phyloP scores from a whole-genome alignment of 2,797 vertebrate species.

The Micrastur ruficollis region DNA sequence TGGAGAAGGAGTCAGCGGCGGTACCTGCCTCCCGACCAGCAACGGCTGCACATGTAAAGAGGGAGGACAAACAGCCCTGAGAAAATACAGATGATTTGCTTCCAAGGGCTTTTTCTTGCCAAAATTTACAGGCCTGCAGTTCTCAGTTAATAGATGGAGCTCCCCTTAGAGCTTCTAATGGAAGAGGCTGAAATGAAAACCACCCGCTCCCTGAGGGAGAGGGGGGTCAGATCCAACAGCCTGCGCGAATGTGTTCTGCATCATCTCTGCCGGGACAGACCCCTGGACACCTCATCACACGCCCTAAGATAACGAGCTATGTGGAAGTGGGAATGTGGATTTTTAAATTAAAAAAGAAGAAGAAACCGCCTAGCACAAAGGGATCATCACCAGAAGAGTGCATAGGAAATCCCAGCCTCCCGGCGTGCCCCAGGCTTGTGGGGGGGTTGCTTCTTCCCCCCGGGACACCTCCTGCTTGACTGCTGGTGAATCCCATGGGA shows the following conservation, averaged over 20 bases:
- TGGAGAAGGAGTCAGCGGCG: slow-evolving; percentile 16
- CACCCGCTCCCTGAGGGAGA: slow-evolving; percentile 27
- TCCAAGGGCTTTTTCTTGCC: slow-evolving; percentile 60
- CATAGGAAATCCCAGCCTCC: not conserved
- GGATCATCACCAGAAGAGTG: not conserved
- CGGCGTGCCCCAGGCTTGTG: rapidly evolving
- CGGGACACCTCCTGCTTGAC: not conserved
- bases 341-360: slow-evolving; percentile 64
- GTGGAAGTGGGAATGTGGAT: slow-evolving; percentile 49
- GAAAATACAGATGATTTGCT: slow-evolving; percentile 51
- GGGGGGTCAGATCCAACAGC: slow-evolving; percentile 23
- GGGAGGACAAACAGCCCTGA: slow-evolving; percentile 54
- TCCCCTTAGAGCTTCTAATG: slow-evolving; percentile 61
- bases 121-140: slow-evolving; percentile 56
- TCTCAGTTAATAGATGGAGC: slow-evolving; percentile 56
- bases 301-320: slow-evolving; percentile 55
- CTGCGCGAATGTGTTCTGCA: slow-evolving; percentile 22
- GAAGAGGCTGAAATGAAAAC: slow-evolving; percentile 66
- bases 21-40: slow-evolving; percentile 33
- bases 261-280: slow-evolving; percentile 50
- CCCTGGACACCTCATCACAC: slow-evolving; percentile 57
- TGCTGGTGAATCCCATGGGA: not conserved
- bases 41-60: not conserved
- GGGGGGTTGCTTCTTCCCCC: not conserved
- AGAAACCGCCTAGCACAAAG: slow-evolving; percentile 8